These are phyloP conservation scores for Drosophila vallismaia DNA, from an alignment of 2,888 invertebrate genomes.

Conservation along the genomic window DNA sequence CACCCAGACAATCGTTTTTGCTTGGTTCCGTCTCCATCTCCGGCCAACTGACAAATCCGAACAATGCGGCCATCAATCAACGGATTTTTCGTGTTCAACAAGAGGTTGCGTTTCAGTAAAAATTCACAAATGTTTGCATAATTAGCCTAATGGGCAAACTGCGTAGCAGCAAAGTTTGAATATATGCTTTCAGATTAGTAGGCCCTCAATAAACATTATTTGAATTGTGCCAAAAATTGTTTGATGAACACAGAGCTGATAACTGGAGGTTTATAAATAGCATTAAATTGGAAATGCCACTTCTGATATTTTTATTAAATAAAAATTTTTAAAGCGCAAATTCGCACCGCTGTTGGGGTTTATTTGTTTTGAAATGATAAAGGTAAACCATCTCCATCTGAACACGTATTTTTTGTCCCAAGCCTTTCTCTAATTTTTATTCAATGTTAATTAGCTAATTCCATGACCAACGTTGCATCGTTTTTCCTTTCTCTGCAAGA, in stretches of 20 bases:
- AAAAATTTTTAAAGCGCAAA: too few species aligned
- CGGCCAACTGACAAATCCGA: slow-evolving; percentile 70
- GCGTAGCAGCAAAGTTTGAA: slow-evolving; percentile 33
- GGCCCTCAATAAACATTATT: slow-evolving; percentile 3
- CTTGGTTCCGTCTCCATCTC: slow-evolving; percentile 36
- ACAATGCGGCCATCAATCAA: slow-evolving; percentile 83
- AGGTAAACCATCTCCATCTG: not conserved
- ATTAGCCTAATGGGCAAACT: slow-evolving; percentile 64
- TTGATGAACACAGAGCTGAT: not conserved
- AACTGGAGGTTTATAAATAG: not conserved
- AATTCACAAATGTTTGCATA: slow-evolving; percentile 54
- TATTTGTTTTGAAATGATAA: not conserved
- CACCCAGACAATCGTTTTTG: slow-evolving; percentile 49
- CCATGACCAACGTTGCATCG: slow-evolving; percentile 9
- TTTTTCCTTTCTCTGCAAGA: slow-evolving; percentile 1
- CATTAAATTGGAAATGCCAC: not conserved
- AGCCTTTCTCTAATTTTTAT: not conserved
- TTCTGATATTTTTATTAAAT: not conserved
- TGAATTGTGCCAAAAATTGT: slow-evolving; percentile 1
- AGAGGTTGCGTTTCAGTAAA: slow-evolving; percentile 53
- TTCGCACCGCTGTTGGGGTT: too few species aligned
- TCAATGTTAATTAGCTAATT: not conserved
- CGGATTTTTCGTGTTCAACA: slow-evolving; percentile 42
- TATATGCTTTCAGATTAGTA: slow-evolving; percentile 1
- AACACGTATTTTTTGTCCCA: not conserved